Conservation (phyloP, 2,888 invertebrate genomes). For the Globia sparganii region DNA sequence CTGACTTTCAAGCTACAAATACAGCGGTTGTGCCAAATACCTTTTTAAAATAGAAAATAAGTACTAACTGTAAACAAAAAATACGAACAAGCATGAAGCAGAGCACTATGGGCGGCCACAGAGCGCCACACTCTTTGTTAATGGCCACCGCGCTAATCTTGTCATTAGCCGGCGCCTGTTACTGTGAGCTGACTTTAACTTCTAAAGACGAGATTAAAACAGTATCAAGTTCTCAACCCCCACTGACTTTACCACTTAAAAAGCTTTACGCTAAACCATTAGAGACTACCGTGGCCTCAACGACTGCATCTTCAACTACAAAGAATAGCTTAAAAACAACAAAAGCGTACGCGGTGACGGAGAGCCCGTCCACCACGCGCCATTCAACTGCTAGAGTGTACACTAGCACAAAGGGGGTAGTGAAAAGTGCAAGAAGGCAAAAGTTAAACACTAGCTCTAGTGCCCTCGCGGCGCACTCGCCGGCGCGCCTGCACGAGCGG, state of each 20-base stretch:
- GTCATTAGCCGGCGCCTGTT: conserved; percentile 76
- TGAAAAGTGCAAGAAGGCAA: conserved; percentile 86
- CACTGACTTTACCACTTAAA: conserved; percentile 73
- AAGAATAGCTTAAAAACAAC: conserved; percentile 83
- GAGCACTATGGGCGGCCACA: conserved; percentile 66
- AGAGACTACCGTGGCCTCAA: conserved; percentile 77
- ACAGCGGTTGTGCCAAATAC: conserved; percentile 56
- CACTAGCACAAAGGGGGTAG: conserved; percentile 81
- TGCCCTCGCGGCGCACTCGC: conserved; percentile 78
- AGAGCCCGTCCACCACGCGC: conserved; percentile 77
- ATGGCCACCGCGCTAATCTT: conserved; percentile 77
- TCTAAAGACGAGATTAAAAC: conserved; percentile 76
- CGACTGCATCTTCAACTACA: conserved; percentile 80
- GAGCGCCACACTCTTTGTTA: conserved; percentile 72
- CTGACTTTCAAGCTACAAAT: conserved; percentile 32
- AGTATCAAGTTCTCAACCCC: conserved; percentile 75
- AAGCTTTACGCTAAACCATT: conserved; percentile 78
- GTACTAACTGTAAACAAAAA: conserved; percentile 19
- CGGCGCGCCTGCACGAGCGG: conserved; percentile 91
- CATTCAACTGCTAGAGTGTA: conserved; percentile 81
- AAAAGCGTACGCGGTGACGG: conserved; percentile 79
- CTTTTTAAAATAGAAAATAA: conserved; percentile 28
- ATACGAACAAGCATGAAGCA: conserved; percentile 52
- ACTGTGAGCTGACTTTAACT: conserved; percentile 74
- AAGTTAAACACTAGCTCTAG: conserved; percentile 85